These are phyloP conservation scores for Heterotilapia buettikoferi DNA, from an alignment of 2,113 vertebrate species.

Conservation along the genomic window DNA sequence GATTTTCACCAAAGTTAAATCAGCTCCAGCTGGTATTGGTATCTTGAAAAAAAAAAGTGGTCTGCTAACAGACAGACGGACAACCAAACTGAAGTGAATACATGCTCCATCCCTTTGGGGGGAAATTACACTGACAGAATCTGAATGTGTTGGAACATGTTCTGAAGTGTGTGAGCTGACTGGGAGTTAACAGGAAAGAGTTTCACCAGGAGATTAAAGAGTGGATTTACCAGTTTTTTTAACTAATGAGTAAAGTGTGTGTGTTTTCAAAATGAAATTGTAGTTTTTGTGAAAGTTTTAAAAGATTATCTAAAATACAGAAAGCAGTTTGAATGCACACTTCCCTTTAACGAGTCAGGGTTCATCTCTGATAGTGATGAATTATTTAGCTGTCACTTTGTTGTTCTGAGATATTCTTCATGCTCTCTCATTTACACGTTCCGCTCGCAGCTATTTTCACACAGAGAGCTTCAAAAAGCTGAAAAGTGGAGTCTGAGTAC, in stretches of 20 bases:
- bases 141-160: not conserved
- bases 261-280: not conserved
- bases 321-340: rapidly evolving
- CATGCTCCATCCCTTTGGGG: not conserved
- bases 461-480: not conserved
- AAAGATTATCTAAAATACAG: not conserved
- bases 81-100: not conserved
- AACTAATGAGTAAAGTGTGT: not conserved
- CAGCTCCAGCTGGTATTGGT: not conserved
- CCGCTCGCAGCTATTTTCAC: not conserved
- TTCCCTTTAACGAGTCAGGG: not conserved
- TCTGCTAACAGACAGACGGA: not conserved
- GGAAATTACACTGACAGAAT: not conserved
- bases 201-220: not conserved
- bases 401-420: not conserved
- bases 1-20: not conserved
- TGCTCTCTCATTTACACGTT: rapidly evolving
- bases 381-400: rapidly evolving
- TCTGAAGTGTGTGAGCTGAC: not conserved
- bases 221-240: not conserved
- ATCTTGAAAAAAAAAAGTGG: not conserved
- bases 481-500: not conserved
- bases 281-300: not conserved
- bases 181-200: not conserved
- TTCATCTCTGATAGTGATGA: not conserved